Evolutionary conservation across 1,140 invertebrate species (phyloP).

Genomic region (Ericerus pela): DNA sequence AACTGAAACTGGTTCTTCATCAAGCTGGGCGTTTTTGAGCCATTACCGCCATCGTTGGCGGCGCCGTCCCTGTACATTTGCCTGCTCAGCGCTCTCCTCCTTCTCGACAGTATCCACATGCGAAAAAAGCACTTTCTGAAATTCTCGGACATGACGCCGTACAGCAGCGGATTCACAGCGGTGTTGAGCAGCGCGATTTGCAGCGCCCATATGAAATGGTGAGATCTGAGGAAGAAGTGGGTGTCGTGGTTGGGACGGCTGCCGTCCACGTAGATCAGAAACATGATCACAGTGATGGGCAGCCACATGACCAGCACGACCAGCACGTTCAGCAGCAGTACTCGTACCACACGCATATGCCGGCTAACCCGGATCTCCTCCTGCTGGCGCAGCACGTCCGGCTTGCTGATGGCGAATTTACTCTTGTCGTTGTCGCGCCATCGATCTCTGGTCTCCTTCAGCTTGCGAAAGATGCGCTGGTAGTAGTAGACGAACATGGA

Average conservation of each 20-base stretch:
- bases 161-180: constrained; percentile 62
- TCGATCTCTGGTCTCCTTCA: constrained; percentile 36
- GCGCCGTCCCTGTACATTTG: constrained; percentile 7
- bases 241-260: constrained; percentile 34
- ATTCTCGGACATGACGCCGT: constrained; percentile 60
- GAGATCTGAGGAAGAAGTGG: constrained; percentile 36
- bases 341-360: constrained; percentile 39
- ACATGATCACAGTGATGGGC: constrained; percentile 39
- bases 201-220: constrained; percentile 41
- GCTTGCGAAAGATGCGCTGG: constrained; percentile 40
- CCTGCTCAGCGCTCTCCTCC: constrained; percentile 14
- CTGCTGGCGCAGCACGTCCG: constrained; percentile 35
- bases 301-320: constrained; percentile 44
- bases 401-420: constrained; percentile 21
- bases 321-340: constrained; percentile 39
- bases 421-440: constrained; percentile 31
- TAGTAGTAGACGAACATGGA: constrained; percentile 39
- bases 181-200: constrained; percentile 50
- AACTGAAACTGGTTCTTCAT: too few species aligned
- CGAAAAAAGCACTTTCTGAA: constrained; percentile 43
- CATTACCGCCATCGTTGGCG: too few species aligned
- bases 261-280: constrained; percentile 41
- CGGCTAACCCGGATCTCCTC: constrained; percentile 38
- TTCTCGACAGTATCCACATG: constrained; percentile 27
- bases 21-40: too few species aligned